Evolutionary conservation across 2,888 invertebrate genomes (phyloP), one percentile per base, ranked within the genome.

Genomic region (Allacma fusca): DNA sequence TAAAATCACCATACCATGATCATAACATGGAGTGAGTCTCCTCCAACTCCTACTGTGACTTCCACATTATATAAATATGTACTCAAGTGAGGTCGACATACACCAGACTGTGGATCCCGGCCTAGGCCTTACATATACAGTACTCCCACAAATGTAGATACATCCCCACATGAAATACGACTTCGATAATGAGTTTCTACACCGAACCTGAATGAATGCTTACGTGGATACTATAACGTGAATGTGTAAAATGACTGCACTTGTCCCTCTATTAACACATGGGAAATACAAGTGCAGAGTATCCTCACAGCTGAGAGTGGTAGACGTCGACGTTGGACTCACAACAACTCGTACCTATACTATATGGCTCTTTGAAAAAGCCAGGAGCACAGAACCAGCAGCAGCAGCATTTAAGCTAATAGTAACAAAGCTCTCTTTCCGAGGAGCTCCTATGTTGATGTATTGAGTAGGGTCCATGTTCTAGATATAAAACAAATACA

Each of bases 1-100:
- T 62, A 62, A 73, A 73, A 40, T 64, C 73, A 73, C 50, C 50
- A 50, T 50, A 50, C 50, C 50, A 50, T 50, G 9, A 50, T 12
- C 50, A 50, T 50, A n/a, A n/a, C n/a, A n/a, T n/a, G 40, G 5
- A 40, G 40, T 9, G 40, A 5, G 5, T 40, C 40, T 40, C 5
- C 40, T 40, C 5, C 13, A 9, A 9, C 5, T 13, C 5, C 13
- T 40, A 5, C 5, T 40, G 13, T 9, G 40, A 13, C 13, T 40
- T 5, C 13, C 40, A 9, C 40, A 50, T n/a, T 12, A n/a, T 19
- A 50, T 13, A 50, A 50, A 50, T n/a, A 50, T 50, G n/a, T 50
- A 50, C n/a, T 12, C 2, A 50, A 16, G 2, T 9, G 50, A 50
- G 19, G 40, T 40, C 40, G 40, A 40, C 40, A 40, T 9, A n/a